A percentile compares a stretch with the other conserved stretches of the same genome.
These are phyloP conservation scores for Austrofundulus limnaeus DNA, from an alignment of 2,113 vertebrate genomes.

Conservation along the genomic window DNA sequence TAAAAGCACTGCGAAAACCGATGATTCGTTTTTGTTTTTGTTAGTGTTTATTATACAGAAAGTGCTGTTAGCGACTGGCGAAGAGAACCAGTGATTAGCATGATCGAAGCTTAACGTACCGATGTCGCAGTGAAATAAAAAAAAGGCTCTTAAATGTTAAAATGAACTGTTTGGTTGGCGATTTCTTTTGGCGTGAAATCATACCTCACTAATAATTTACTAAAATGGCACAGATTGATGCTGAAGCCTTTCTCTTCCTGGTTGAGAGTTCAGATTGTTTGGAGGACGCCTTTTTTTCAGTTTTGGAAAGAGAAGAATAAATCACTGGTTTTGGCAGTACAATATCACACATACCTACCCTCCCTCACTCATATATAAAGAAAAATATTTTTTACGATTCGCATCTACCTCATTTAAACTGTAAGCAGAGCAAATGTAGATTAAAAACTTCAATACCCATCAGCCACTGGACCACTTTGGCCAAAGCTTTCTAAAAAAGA, in stretches of 20 bases:
- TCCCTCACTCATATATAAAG: not conserved
- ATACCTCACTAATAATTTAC: not conserved
- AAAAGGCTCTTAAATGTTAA: not conserved
- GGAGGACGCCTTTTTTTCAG: not conserved
- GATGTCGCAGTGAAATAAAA: not conserved
- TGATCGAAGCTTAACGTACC: constrained; percentile 36
- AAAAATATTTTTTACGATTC: constrained; percentile 21
- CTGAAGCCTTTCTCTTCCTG: not conserved
- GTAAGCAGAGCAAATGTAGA: not conserved
- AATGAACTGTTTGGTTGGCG: too few relatives aligned
- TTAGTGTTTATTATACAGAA: constrained; percentile 55
- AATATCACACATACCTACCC: not conserved
- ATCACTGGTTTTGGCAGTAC: not conserved
- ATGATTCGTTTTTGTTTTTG: constrained; percentile 42
- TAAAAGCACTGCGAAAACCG: constrained; percentile 49
- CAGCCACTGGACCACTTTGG: not conserved
- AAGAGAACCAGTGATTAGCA: constrained; percentile 64
- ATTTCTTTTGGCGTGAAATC: not conserved
- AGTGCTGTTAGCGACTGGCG: constrained; percentile 58
- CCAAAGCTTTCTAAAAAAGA: constrained; percentile 5
- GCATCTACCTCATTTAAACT: constrained; percentile 36
- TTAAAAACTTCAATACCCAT: not conserved
- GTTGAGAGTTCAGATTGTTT: not conserved
- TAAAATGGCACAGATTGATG: not conserved
- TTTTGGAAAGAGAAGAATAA: not conserved